Percentiles rank a stretch among this genome's conserved stretches.
phyloP scores from a whole-genome alignment of 2,113 vertebrate species.

The Aix galericulata region DNA sequence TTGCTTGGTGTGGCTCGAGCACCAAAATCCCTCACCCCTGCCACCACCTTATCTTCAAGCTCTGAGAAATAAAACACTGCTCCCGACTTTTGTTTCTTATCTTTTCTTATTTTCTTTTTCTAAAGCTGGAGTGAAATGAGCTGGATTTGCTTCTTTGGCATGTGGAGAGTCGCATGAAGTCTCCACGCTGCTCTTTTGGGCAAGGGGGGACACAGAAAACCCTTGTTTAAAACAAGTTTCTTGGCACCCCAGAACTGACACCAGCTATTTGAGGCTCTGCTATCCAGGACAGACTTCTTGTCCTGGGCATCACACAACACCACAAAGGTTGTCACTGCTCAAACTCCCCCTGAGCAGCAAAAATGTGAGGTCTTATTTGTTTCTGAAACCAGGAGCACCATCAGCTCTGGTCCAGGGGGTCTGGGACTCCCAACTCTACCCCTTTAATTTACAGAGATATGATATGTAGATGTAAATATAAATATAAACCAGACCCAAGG shows the following conservation, averaged over 20 bases:
- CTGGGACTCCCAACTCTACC: rapidly evolving
- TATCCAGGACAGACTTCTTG: background rate
- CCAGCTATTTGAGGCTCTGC: background rate
- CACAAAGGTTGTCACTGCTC: background rate
- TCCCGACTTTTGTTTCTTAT: background rate
- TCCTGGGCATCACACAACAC: rapidly evolving
- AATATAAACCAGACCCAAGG: background rate
- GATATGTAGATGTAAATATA: rapidly evolving
- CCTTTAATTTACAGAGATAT: background rate
- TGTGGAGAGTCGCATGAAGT: background rate
- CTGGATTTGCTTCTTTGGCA: background rate
- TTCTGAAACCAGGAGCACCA: background rate
- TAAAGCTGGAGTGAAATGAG: background rate
- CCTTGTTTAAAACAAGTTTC: background rate
- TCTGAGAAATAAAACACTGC: background rate
- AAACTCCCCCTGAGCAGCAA: background rate
- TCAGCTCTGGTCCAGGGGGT: background rate
- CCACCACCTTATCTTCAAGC: background rate
- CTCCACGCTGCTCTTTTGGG: background rate
- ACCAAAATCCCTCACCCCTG: background rate
- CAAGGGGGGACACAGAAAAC: background rate
- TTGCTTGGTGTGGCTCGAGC: background rate
- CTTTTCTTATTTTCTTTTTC: background rate
- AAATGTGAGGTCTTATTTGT: background rate
- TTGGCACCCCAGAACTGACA: background rate